These are phyloP conservation scores for Arizona elegans DNA, from an alignment of 2,113 vertebrate species.

Conservation along the genomic window DNA sequence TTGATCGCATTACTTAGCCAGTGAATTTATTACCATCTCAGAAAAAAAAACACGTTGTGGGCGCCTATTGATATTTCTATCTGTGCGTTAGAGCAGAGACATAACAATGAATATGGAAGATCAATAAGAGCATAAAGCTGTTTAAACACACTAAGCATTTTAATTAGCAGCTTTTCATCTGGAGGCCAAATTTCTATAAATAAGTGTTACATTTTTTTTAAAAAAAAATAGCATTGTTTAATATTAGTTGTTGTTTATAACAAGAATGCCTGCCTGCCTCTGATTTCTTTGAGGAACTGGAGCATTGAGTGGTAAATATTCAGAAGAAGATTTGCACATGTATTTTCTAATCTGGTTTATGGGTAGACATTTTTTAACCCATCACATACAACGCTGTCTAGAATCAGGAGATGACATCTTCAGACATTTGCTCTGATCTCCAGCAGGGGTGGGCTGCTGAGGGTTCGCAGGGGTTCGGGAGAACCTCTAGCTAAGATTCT, in stretches of 20 bases:
- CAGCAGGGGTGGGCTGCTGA: not conserved
- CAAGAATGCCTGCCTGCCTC: not conserved
- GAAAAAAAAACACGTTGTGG: not conserved
- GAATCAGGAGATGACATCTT: not conserved
- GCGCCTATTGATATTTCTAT: slow-evolving; percentile 12
- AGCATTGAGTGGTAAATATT: not conserved
- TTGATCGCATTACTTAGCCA: slow-evolving; percentile 28
- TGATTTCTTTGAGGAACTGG: not conserved
- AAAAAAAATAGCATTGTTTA: not conserved
- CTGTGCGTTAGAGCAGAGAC: not conserved
- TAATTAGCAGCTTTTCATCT: slow-evolving; percentile 31
- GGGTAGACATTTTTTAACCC: not conserved
- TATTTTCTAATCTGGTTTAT: not conserved
- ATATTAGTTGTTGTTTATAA: not conserved
- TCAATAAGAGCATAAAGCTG: slow-evolving; percentile 33
- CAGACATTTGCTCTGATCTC: not conserved
- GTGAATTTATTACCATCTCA: slow-evolving; percentile 15
- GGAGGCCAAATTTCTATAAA: not conserved
- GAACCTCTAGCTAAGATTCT: too few relatives aligned
- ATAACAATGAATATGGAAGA: slow-evolving; percentile 40
- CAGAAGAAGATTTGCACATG: not conserved
- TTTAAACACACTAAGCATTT: slow-evolving; percentile 37
- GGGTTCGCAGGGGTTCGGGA: too few relatives aligned
- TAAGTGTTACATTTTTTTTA: not conserved
- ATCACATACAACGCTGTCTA: not conserved